Evolutionary conservation across 2,797 vertebrate species (phyloP), one percentile per base, ranked within the genome.

Genomic region (Argya squamiceps): DNA sequence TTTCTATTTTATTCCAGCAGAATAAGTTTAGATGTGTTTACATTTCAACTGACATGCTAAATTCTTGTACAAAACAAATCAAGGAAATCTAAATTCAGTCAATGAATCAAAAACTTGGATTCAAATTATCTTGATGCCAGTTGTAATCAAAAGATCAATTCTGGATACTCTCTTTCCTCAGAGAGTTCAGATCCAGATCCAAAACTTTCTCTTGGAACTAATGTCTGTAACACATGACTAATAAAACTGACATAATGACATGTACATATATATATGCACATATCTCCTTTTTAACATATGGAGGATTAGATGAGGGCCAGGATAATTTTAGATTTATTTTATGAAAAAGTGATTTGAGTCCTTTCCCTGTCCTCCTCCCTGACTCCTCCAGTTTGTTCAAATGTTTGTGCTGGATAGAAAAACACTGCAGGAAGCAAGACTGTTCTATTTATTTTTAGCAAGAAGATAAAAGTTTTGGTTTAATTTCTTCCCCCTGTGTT

Each of bases 221-320:
- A 2, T 74, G 34, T 81, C 44, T 68, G 20, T 70, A 90, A 11
- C 14, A 83, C 32, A 68, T 83, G 32, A 75, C 41, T 59, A 43
- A 74, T 49, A 59, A 74, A 67, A 26, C 21, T 37, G 77, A 16
- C 26, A 49, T 52, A 21, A 44, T 63, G 46, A 41, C 27, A 36
- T 0, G 0, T 15, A 21, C 16, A 19, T 41, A 43, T 8, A 23
- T 27, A 23, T 27, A 56, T 2, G 4, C 4, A 11, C 27, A 3
- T 39, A 32, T 21, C 50, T 92, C 70, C 41, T 67, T 75, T 52
- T 74, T 30, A 74, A 63, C 36, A 47, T 18, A 9, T 0, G 2
- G 23, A 29, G 3, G 50, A 49, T 63, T 84, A 86, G 53, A 37
- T 86, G 65, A 65, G 29, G 27, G 26, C 12, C 39, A 58, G 20